Conservation (phyloP, 2,888 invertebrate genomes). For the Stictocephala bisonia region DNA sequence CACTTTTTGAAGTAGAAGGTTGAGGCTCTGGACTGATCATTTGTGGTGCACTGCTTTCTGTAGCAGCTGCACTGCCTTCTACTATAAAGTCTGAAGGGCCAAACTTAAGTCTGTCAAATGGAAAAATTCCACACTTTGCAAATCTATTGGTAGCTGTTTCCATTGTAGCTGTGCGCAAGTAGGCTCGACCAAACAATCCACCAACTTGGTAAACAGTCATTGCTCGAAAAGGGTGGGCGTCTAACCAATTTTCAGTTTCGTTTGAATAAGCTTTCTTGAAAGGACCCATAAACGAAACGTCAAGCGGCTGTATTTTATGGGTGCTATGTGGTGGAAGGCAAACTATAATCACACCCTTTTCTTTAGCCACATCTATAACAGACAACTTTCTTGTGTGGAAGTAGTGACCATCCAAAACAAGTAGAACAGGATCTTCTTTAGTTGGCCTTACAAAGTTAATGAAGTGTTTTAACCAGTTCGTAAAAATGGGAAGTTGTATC, state of each 20-base stretch:
- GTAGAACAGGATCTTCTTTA: slow-evolving; percentile 54
- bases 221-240: slow-evolving; percentile 55
- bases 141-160: slow-evolving; percentile 56
- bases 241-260: slow-evolving; percentile 45
- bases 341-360: slow-evolving; percentile 34
- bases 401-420: slow-evolving; percentile 48
- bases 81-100: not conserved
- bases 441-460: slow-evolving; percentile 53
- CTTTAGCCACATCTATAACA: slow-evolving; percentile 6
- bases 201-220: slow-evolving; percentile 49
- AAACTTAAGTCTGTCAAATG: slow-evolving; percentile 37
- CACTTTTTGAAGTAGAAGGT: not conserved
- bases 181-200: slow-evolving; percentile 56
- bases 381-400: slow-evolving; percentile 44
- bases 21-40: not conserved
- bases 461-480: slow-evolving; percentile 61
- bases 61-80: not conserved
- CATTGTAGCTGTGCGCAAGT: slow-evolving; percentile 56
- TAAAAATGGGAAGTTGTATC: slow-evolving; percentile 60
- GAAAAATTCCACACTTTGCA: slow-evolving; percentile 56
- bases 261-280: slow-evolving; percentile 43
- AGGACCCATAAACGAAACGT: slow-evolving; percentile 35
- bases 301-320: slow-evolving; percentile 32
- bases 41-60: not conserved
- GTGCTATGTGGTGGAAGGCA: slow-evolving; percentile 29